phyloP scores from a whole-genome alignment of 2,888 invertebrate species.

The Pseudococcus viburni region DNA sequence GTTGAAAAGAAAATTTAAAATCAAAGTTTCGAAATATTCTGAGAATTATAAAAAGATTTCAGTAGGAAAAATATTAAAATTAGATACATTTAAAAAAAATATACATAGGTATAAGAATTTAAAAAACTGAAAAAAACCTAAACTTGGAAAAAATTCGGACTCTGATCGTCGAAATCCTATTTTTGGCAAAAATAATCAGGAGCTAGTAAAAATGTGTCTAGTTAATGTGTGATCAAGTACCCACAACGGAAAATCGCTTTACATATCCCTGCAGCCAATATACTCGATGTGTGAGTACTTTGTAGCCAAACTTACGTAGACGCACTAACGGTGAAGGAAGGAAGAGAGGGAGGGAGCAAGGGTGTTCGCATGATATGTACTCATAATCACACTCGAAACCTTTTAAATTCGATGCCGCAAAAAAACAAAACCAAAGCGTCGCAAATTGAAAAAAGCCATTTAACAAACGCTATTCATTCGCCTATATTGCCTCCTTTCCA shows the following conservation, averaged over 20 bases:
- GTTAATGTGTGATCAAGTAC: constrained; percentile 16
- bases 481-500: neutral
- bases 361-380: neutral
- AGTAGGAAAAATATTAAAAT: no score
- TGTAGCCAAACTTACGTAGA: neutral
- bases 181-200: neutral
- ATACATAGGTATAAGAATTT: no score
- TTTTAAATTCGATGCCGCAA: neutral
- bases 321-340: neutral
- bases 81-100: no score
- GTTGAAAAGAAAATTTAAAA: no score
- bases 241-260: neutral
- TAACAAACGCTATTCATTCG: neutral
- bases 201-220: neutral
- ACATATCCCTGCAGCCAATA: neutral
- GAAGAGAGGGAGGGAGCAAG: neutral
- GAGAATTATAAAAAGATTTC: no score
- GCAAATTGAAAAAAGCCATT: constrained; percentile 15
- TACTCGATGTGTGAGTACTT: neutral
- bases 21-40: no score
- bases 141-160: no score
- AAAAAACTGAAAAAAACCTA: no score
- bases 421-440: neutral
- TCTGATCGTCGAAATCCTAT: no score
- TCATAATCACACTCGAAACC: neutral